These are phyloP conservation scores for Heteractis magnifica DNA, from an alignment of 92 coral and sea anemone species.

Conservation along the genomic window DNA sequence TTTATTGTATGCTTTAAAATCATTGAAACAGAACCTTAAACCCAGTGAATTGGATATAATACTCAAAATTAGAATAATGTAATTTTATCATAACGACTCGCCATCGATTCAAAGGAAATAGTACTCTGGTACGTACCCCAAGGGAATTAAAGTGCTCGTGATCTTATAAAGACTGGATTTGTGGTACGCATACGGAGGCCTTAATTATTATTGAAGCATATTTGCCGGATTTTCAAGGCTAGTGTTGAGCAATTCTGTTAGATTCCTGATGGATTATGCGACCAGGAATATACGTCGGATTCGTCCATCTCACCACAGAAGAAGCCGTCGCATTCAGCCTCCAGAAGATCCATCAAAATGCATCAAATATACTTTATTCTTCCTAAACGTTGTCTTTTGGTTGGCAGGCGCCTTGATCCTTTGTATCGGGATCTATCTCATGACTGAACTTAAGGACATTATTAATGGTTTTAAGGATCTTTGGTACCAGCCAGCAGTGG, in stretches of 20 bases:
- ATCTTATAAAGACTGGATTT: too few relatives aligned
- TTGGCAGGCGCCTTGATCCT: conserved; percentile 64
- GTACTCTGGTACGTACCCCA: background rate
- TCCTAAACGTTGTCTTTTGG: conserved; percentile 78
- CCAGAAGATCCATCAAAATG: conserved; percentile 62
- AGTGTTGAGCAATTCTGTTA: background rate
- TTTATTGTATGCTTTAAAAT: background rate
- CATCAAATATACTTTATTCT: conserved; percentile 75
- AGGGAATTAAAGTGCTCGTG: too few relatives aligned
- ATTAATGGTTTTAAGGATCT: conserved; percentile 62
- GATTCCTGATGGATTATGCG: conserved; percentile 8
- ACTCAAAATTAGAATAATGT: background rate
- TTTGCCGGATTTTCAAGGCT: too few relatives aligned
- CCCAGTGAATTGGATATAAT: background rate
- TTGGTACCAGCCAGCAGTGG: conserved; percentile 70
- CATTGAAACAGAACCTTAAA: background rate
- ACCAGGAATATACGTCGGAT: background rate
- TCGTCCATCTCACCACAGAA: conserved; percentile 24
- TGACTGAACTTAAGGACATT: conserved; percentile 67
- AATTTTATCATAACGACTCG: background rate
- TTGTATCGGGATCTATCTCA: conserved; percentile 62
- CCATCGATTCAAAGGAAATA: background rate
- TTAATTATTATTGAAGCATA: background rate
- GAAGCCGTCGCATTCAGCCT: conserved; percentile 35
- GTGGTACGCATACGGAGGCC: background rate